Base-by-base conservation (phyloP, 2,888 invertebrate species). In the Sarcophaga carnaria region DNA sequence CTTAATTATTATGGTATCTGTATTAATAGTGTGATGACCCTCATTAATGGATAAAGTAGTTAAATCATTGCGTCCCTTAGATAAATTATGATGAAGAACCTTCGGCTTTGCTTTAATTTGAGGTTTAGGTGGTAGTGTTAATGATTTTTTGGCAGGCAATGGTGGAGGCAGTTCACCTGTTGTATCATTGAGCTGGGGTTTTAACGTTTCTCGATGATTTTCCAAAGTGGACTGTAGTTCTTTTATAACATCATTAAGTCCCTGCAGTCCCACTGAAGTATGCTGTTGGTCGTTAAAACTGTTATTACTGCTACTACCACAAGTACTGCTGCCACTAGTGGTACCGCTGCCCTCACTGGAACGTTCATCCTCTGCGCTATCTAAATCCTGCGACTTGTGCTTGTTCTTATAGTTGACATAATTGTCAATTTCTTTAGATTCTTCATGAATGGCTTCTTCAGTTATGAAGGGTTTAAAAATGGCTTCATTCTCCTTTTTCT, bases 401-500 rank as follows among this genome's bases (percentile, higher is more conserved):
- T 95, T 95, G 92, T 96, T 96, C 92, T 96, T 96, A 89, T 96
- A 95, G 89, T 96, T 95, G 90, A 97, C 94, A 90, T 96, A 95
- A 90, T 96, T 95, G 89, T 97, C 96, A 89, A 97, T 97, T 91
- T 96, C 96, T 91, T 96, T 95, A n/a, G 97, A 96, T 92, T 97
- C 97, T 90, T 97, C 96, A 86, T 96, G 96, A 85, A 97, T 97
- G 14, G 96, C 95, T 90, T 96, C 96, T 90, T 97, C 96, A 0
- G 97, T 97, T n/a, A 97, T 95, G 88, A 97, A 95, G 0, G 96
- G 96, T 91, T 97, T 97, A 91, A 97, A 97, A 5, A 95, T 95
- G 69, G 96, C 96, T 77, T 95, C 95, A 69, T 95, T 95, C 71
- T 96, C 96, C 90, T 97, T 96, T 90, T 97, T 97, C 91, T 97